Base-by-base conservation (phyloP, 2,113 vertebrate genomes). In the Callithrix jacchus region DNA sequence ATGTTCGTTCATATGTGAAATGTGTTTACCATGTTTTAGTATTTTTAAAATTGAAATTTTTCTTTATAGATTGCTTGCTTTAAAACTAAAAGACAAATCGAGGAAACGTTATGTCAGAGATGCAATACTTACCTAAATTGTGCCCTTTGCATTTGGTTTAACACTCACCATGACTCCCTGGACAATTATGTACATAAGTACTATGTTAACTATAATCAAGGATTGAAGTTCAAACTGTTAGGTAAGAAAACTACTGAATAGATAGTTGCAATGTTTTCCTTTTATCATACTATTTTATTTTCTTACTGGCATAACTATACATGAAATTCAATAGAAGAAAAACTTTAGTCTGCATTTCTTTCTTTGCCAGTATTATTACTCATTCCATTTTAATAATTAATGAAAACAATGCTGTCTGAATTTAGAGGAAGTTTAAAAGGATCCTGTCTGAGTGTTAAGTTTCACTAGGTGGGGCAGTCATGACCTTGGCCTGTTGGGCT, bases 51-150 rank as follows among this genome's bases (percentile, higher is more conserved):
- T 23, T 56, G 42, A 93, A 73, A 82, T 35, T 95, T 56, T 64
- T 89, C 58, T 80, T 74, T 74, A 47, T 37, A 76, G 30, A 91
- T 91, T 82, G 37, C 76, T 86, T 87, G n/a, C 74, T 91, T 94
- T 94, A 45, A 91, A 87, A 80, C 45, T n/a, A 85, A 95, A 93
- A 47, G 6, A 95, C 2, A 35, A 80, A 91, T 84, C 25, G 52
- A 82, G 49, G 84, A 91, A 86, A 79, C 35, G 20, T 80, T 35
- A 45, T 1, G 64, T 79, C 42, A 8, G 23, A 40, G n/a, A 27
- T 42, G 40, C 17, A 76, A 58, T 84, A 89, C 49, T 42, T 88
- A 32, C 70, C 58, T 96, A 81, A 76, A 61, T 30, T 40, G 13
- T 71, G 21, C 12, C 27, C 37, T 96, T 64, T 79, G 58, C 18